Conservation (phyloP, 2,113 vertebrate genomes). For the Pachyramphus minor region DNA sequence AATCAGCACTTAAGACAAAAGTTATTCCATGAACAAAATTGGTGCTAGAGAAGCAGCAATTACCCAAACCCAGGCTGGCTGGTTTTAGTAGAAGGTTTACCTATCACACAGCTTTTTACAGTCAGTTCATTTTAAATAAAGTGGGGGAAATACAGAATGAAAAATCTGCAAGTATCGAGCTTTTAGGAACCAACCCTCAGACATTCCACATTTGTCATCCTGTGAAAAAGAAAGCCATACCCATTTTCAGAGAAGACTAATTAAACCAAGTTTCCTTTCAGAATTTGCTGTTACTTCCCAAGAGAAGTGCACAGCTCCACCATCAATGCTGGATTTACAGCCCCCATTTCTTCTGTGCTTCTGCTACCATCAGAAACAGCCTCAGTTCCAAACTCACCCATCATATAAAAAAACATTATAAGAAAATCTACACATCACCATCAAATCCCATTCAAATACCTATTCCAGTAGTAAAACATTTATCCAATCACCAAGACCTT, state of each 20-base stretch:
- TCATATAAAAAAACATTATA: neutral
- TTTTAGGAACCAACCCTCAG: neutral
- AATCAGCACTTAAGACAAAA: neutral
- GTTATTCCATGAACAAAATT: neutral
- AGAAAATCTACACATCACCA: neutral
- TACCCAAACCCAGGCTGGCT: neutral
- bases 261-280: constrained; percentile 5
- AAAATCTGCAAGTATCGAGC: neutral
- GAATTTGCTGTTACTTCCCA: constrained; percentile 65
- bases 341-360: neutral
- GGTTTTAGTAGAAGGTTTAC: neutral
- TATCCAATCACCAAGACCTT: neutral
- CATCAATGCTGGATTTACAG: constrained; percentile 25
- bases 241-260: constrained; percentile 18
- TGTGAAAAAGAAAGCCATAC: neutral
- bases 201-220: neutral
- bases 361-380: neutral
- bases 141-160: neutral
- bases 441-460: neutral
- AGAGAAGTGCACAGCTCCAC: constrained; percentile 37
- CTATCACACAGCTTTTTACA: neutral
- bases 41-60: neutral
- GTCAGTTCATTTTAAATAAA: neutral
- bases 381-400: neutral
- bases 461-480: neutral